Base-by-base conservation (phyloP, 2,797 vertebrate species). In the Myotis vivesi region DNA sequence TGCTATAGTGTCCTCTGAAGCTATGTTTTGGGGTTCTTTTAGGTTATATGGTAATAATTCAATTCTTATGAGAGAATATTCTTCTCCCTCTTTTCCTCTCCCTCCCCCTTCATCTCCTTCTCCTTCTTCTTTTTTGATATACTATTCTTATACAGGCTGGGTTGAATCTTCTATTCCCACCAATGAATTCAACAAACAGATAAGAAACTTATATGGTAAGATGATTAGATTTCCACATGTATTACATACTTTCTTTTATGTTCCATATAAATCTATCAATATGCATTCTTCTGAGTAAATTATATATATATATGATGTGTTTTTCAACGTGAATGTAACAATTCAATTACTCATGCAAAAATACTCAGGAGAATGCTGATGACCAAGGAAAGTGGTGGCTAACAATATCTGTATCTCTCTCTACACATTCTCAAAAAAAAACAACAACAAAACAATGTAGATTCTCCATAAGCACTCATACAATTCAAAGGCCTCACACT, bases 231-330 rank as follows among this genome's bases (percentile, higher is more conserved):
- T 87, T 86, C 23, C 9, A 49, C 1, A 71, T 1, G 75, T 59
- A 77, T 91, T 33, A 46, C 3, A 64, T 83, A 23, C 3, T 76
- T 75, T 79, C 16, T 66, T 94, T 89, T 80, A 71, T 64, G 25
- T 19, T 2, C 62, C 1, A 69, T 62, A 23, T 41, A 23, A 95
- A 30, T 53, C 5, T 77, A 69, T 44, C 80, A 4, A 17, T 68
- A 55, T 1, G 4, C 0, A 62, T 82, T 89, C 36, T 75, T 59
- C 30, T 84, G 41, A 46, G 7, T 49, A 88, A 87, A 51, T 57
- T 28, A 46, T 13, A 71, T 23, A 71, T 11, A 72, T 7, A 72
- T 8, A 25, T 38, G 5, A 5, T 30, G 11, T 53, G 9, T n/a
- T 88, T 85, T 92, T 76, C 44, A 66, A 66, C 2, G 72, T 68